Evolutionary conservation across 2,888 invertebrate species (phyloP).

Genomic region (Pyrocoelia pectoralis): DNA sequence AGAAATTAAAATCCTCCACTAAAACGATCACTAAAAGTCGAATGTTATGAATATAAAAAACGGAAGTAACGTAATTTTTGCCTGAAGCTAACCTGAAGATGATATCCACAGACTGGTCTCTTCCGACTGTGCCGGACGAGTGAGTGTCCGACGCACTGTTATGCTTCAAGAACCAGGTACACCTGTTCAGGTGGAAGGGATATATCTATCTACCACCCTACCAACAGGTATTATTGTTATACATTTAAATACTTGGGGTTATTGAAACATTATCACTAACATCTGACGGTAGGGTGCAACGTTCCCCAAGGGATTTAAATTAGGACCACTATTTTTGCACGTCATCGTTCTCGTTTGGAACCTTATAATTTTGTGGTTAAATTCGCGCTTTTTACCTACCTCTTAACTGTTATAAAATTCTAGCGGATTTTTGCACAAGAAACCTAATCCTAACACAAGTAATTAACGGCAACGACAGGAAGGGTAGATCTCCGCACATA

Average conservation of each 20-base stretch:
- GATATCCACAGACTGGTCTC: constrained; percentile 51
- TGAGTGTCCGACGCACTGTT: constrained; percentile 60
- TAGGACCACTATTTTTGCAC: background rate
- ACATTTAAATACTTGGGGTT: constrained; percentile 42
- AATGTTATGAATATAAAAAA: constrained; percentile 3
- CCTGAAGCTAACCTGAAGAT: constrained; percentile 28
- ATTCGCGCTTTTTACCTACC: background rate
- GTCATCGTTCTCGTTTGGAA: too few species aligned
- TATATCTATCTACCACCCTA: constrained; percentile 44
- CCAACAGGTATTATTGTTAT: constrained; percentile 56
- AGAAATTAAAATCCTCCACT: too few species aligned
- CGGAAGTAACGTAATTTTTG: constrained; percentile 26
- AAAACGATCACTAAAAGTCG: background rate
- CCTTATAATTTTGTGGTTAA: constrained; percentile 7
- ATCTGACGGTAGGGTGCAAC: constrained; percentile 28
- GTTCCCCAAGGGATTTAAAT: constrained; percentile 12
- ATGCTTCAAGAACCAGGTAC: constrained; percentile 61
- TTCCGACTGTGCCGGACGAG: constrained; percentile 61
- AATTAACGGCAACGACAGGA: background rate
- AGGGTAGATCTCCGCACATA: constrained; percentile 20
- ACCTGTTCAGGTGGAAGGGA: constrained; percentile 59
- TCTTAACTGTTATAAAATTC: background rate
- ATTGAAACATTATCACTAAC: constrained; percentile 17
- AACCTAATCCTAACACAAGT: background rate
- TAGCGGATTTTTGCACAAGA: background rate